Percentiles rank a stretch among this genome's conserved stretches.
These are phyloP conservation scores for Armadillidium nasatum DNA, from an alignment of 1,140 invertebrate species.

Conservation along the genomic window DNA sequence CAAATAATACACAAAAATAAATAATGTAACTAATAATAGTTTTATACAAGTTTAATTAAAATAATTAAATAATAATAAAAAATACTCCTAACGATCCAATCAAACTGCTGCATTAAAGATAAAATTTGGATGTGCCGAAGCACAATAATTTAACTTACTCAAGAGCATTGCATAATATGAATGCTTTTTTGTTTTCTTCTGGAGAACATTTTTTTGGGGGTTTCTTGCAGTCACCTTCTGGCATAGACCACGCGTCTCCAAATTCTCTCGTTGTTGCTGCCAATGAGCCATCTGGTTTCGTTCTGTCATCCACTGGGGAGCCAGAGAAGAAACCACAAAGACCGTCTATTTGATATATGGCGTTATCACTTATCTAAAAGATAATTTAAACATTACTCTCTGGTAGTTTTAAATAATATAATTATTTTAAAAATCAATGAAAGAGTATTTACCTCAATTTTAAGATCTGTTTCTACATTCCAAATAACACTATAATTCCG, in stretches of 20 bases:
- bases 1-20: too few relatives aligned
- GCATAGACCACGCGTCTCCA: slow-evolving; percentile 65
- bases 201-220: slow-evolving; percentile 53
- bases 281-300: slow-evolving; percentile 61
- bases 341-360: slow-evolving; percentile 62
- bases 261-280: slow-evolving; percentile 64
- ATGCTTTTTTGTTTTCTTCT: slow-evolving; percentile 58
- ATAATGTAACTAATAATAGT: too few relatives aligned
- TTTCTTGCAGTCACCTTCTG: slow-evolving; percentile 55
- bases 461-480: slow-evolving; percentile 62
- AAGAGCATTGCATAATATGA: slow-evolving; percentile 57
- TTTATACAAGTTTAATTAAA: too few relatives aligned
- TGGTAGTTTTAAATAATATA: neutral
- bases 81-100: too few relatives aligned
- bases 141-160: slow-evolving; percentile 43
- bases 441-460: slow-evolving; percentile 60
- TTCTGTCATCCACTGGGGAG: slow-evolving; percentile 59
- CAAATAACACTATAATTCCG: slow-evolving; percentile 69
- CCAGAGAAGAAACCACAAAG: slow-evolving; percentile 72
- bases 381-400: neutral
- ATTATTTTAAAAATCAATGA: neutral
- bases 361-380: slow-evolving; percentile 53
- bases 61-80: too few relatives aligned
- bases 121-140: neutral
- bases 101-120: too few relatives aligned